Percentiles rank a stretch among this genome's conserved stretches.
These are phyloP conservation scores for Ceratothoa steindachneri DNA, from an alignment of 2,888 invertebrate species.

Conservation along the genomic window DNA sequence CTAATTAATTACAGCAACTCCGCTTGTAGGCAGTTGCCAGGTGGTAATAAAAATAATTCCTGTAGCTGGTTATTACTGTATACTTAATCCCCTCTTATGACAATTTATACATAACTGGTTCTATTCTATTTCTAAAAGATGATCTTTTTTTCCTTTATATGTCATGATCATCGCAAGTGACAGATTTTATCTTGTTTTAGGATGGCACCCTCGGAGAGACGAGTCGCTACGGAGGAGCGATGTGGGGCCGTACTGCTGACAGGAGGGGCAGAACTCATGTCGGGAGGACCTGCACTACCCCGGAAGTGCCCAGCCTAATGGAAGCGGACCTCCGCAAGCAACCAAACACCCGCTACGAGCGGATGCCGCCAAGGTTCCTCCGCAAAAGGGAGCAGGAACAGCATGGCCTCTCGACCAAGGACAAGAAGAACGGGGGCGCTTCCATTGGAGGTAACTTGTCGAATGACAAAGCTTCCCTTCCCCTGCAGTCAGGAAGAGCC, in stretches of 20 bases:
- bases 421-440: not conserved
- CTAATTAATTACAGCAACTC: no score
- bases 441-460: slow-evolving; percentile 13
- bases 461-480: slow-evolving; percentile 12
- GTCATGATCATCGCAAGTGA: no score
- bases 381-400: slow-evolving; percentile 11
- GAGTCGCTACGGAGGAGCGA: not conserved
- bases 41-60: no score
- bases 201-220: not conserved
- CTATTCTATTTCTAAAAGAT: no score
- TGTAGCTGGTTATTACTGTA: no score
- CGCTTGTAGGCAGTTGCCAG: no score
- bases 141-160: no score
- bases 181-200: no score
- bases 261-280: not conserved
- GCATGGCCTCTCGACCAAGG: slow-evolving; percentile 8
- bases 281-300: not conserved
- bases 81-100: no score
- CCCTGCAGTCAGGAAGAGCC: not conserved
- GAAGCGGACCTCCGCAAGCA: slow-evolving; percentile 2
- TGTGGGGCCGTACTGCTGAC: not conserved
- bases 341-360: not conserved
- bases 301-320: not conserved
- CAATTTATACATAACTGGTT: no score
- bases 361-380: slow-evolving; percentile 1